Evolutionary conservation across 1,140 invertebrate species (phyloP).

Genomic region (Listronotus bonariensis): DNA sequence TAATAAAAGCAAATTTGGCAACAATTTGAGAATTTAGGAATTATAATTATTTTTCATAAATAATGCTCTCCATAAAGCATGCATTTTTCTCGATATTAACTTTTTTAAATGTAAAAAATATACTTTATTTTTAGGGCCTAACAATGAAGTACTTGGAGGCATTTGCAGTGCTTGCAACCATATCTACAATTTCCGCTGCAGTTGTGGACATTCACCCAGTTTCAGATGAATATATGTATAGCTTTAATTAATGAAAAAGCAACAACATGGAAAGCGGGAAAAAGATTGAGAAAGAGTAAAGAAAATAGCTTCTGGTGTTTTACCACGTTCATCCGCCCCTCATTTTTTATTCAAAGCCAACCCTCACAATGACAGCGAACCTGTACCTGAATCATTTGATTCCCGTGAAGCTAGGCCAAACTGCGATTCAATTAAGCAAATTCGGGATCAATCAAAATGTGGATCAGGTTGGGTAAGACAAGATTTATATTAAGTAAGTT

Average conservation of each 20-base stretch:
- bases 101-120: no score
- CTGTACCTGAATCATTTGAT: slow-evolving; percentile 38
- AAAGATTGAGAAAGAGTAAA: slow-evolving; percentile 15
- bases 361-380: slow-evolving; percentile 1
- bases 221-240: slow-evolving; percentile 20
- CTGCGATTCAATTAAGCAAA: slow-evolving; percentile 26
- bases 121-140: no score
- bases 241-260: slow-evolving; percentile 23
- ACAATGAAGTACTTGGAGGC: slow-evolving; percentile 5
- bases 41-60: no score
- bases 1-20: no score
- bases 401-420: slow-evolving; percentile 34
- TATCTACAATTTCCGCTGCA: neutral
- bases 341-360: neutral
- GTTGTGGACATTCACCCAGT: slow-evolving; percentile 17
- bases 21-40: no score
- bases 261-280: slow-evolving; percentile 22
- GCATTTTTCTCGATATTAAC: no score
- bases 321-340: neutral
- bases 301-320: slow-evolving; percentile 17
- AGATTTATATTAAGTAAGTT: no score
- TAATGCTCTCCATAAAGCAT: no score
- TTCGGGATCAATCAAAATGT: slow-evolving; percentile 37
- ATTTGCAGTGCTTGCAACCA: neutral
- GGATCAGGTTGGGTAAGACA: slow-evolving; percentile 38